Base-by-base conservation (phyloP, 2,113 vertebrate species). In the Rhinolophus ferrumequinum region DNA sequence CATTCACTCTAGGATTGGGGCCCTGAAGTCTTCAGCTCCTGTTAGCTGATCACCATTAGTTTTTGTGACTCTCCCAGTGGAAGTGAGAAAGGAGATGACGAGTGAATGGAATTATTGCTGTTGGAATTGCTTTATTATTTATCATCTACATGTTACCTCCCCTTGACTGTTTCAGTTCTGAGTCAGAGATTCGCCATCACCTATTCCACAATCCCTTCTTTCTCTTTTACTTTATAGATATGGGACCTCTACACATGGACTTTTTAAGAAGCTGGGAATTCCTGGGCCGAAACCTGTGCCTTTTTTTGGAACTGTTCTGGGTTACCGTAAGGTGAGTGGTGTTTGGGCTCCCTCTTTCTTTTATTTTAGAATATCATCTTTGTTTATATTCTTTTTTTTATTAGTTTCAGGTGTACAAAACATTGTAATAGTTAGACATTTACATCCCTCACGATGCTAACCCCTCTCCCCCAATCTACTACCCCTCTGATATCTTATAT, bases 241-340 rank as follows among this genome's bases (percentile, higher is more conserved):
- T 91, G 97, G 99, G 4, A 95, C 98, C 73, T 98, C 98, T 98
- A 98, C 99, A 1, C 98, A 98, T 75, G 8, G 60, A 47, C 3
- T 97, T 44, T 99, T 99, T 97, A 99, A 97, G 97, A 99, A 99
- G 64, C 18, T 99, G 86, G 98, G 98, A 28, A 98, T 99, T 94
- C 97, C 98, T 0, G 99, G 99, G 52, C 99, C 99, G 11, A 98
- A 0, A 50, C 99, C 99, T 26, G n/a, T 99, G 50, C 99, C 99
- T 0, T 99, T 99, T 90, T 0, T 99, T 0, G 99, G 99, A 76
- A 99, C 98, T 1, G 5, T 98, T 8, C 88, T 8, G 38, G 2
- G 13, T 79, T 98, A 98, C 93, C 69, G 1, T 14, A 89, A 96
- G 0, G 98, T 99, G 97, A 98, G 98, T 93, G 38, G 67, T 38